Base-by-base conservation (phyloP, 2,888 invertebrate genomes). In the Merodon equestris region DNA sequence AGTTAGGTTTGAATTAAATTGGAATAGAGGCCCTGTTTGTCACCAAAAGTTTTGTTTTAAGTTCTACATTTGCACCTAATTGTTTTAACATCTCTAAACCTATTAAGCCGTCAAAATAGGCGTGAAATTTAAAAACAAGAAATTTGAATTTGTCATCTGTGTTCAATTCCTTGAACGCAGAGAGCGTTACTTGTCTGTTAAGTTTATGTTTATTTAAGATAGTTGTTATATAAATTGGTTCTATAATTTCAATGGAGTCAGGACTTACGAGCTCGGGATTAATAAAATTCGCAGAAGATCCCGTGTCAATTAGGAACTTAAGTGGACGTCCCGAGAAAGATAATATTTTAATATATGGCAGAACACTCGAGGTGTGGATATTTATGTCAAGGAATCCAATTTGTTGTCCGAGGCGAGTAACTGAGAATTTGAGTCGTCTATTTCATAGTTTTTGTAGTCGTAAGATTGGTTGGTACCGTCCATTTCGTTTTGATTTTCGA, bases 101-200 rank as follows among this genome's bases (percentile, higher is more conserved):
- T 18, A 75, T 48, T 48, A 82, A 38, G 9, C 74, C 72, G 27
- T 82, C 76, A 18, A 82, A 81, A 50, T 74, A 74, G 45, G 54
- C 53, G 27, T 82, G 81, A 60, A 81, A 82, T 36, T 70, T 71
- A 27, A 76, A 76, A 57, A 70, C 53, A 1, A 76, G 19, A 19
- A 70, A 76, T 54, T 38, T 70, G 1, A 53, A 57, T 10, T 40
- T 44, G 38, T 54, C 58, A 1, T 63, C 14, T 12, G 64, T 54
- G 36, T 67, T 67, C 9, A 67, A 63, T 71, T 73, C 76, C 13
- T 56, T 50, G 13, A 74, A 67, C 17, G 53, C 54, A 10, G 54
- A 27, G 18, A 63, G 60, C 15, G 54, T 60, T 9, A 68, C 34
- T 27, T 75, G 61, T 13, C 45, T 54, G 27, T 75, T 51, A n/a